Evolutionary conservation across 1,140 invertebrate species (phyloP).

Genomic region (Calosoma granatense): DNA sequence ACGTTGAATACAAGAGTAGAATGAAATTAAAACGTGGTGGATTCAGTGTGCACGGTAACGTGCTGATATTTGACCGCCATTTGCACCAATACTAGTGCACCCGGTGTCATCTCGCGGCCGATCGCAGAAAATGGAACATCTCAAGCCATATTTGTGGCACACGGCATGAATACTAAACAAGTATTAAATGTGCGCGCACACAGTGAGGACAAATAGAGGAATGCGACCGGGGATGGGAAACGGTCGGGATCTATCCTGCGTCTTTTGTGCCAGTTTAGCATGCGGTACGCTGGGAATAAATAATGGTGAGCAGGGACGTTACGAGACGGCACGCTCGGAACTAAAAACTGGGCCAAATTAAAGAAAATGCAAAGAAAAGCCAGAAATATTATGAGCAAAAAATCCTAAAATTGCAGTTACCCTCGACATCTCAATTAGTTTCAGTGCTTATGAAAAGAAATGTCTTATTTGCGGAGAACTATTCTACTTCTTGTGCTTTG

Average conservation of each 20-base stretch:
- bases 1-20: too few relatives aligned
- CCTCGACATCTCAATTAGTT: not conserved
- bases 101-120: not conserved
- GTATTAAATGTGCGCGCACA: not conserved
- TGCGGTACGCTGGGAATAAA: not conserved
- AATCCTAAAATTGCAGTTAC: too few relatives aligned
- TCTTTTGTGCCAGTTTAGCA: not conserved
- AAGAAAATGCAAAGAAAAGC: not conserved
- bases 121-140: not conserved
- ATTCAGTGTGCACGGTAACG: too few relatives aligned
- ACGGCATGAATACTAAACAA: slow-evolving; percentile 1
- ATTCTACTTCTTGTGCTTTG: too few relatives aligned
- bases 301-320: not conserved
- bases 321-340: not conserved
- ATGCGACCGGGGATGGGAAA: not conserved
- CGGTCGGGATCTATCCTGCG: too few relatives aligned
- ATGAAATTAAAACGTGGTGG: too few relatives aligned
- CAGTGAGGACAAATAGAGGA: not conserved
- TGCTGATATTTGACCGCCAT: slow-evolving; percentile 4
- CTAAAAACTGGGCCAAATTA: not conserved
- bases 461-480: too few relatives aligned
- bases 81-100: not conserved
- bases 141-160: slow-evolving; percentile 6
- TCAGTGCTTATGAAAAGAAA: too few relatives aligned
- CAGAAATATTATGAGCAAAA: too few relatives aligned